These are phyloP conservation scores for Centropyge bicolor DNA, from an alignment of 2,797 vertebrate species.

Conservation along the genomic window DNA sequence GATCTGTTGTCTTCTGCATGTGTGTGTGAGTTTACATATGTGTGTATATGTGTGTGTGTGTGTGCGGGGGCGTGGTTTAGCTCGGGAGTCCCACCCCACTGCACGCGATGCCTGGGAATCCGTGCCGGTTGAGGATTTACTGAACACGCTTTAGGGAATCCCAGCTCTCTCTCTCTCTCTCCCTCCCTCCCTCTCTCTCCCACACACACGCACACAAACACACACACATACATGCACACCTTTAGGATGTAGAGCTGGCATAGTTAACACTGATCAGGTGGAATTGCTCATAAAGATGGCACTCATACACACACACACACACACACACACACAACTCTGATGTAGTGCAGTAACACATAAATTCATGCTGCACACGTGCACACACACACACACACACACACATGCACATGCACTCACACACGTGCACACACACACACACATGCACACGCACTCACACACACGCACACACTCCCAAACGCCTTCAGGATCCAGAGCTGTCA, in stretches of 20 bases:
- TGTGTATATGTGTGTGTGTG: conserved; percentile 8
- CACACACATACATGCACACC: conserved; percentile 34
- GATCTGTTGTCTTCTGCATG: conserved; percentile 29
- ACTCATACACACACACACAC: conserved; percentile 9
- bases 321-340: conserved; percentile 1
- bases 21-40: conserved; percentile 16
- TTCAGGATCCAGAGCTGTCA: conserved; percentile 45
- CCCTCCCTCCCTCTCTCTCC: conserved; percentile 15
- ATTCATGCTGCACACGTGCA: conserved; percentile 3
- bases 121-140: conserved; percentile 78
- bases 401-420: neutral
- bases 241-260: conserved; percentile 47
- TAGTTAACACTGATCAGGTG: conserved; percentile 57
- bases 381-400: conserved; percentile 4
- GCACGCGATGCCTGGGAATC: conserved; percentile 77
- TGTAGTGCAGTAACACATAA: conserved; percentile 18
- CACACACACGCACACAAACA: conserved; percentile 26
- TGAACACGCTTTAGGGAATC: conserved; percentile 81
- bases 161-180: conserved; percentile 38
- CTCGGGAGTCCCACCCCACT: conserved; percentile 63
- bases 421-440: neutral
- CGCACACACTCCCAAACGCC: neutral
- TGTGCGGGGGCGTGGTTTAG: conserved; percentile 58
- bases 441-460: neutral
- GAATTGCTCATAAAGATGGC: conserved; percentile 35